Base-by-base conservation (phyloP, 2,797 vertebrate species). In the Australoheros facetus region DNA sequence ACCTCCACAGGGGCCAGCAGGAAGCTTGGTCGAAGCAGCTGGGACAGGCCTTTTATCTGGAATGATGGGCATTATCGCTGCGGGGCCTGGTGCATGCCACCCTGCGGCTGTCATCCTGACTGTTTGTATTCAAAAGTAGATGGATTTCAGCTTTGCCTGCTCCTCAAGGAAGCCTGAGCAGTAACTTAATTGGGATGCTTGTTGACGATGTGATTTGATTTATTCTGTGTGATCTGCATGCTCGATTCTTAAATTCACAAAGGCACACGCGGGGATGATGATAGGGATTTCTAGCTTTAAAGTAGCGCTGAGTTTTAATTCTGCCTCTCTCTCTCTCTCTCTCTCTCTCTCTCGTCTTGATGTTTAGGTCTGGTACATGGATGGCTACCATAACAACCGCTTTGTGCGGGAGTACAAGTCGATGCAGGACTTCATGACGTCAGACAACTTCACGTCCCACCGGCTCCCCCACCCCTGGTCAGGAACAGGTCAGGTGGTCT, bases 381-480 rank as follows among this genome's bases (percentile, higher is more conserved):
- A 99, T n/a, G 98, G 98, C 21, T 99, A 99, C 89, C 98, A 99
- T 82, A 99, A 99, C 96, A 99, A 99, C 94, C 97, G 97, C 82
- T 99, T 99, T 0, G 98, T 99, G 56, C 96, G 98, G 0, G 98
- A 99, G 90, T 99, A 99, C 91, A 97, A 92, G 84, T 99, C 98
- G 73, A 97, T 99, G 97, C 93, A 95, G 5, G 98, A 99, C 79
- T 99, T 99, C 88, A 99, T 98, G 97, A 96, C 94, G 76, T 95
- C 97, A 0, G 98, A 99, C 93, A 99, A 99, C 85, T 99, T 99
- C 95, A 99, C 98, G 14, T 98, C 97, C 0, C 97, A 99, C 90
- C 97, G 98, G n/a, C 97, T 99, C 72, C 98, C 98, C 0, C 98
- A 99, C 90, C 98, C 98, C 0, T 99, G 98, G 98, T 99, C 98